Evolutionary conservation across 2,797 vertebrate species (phyloP).

Genomic region (Coregonus suidteri): DNA sequence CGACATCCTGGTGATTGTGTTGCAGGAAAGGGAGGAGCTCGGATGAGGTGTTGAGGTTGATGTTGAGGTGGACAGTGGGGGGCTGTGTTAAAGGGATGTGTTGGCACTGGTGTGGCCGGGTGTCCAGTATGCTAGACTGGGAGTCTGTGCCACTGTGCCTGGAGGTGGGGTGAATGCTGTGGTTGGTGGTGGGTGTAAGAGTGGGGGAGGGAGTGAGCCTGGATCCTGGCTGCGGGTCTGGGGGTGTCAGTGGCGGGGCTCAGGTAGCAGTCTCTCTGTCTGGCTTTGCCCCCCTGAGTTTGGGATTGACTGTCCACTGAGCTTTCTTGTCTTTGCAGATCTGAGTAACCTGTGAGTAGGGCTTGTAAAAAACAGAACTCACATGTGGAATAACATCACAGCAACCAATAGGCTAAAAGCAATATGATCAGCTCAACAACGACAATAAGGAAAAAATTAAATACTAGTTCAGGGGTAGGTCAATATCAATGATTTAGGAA

Average conservation of each 20-base stretch:
- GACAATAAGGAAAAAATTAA: background rate
- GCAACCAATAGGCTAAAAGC: conserved; percentile 8
- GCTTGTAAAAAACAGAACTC: conserved; percentile 2
- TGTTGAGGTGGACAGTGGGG: conserved; percentile 49
- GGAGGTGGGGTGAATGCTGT: conserved; percentile 15
- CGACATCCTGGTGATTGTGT: conserved; percentile 41
- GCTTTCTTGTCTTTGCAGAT: conserved; percentile 41
- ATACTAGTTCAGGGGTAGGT: background rate
- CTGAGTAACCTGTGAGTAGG: conserved; percentile 47
- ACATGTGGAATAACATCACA: conserved; percentile 19
- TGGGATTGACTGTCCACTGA: conserved; percentile 33
- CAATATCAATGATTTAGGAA: background rate
- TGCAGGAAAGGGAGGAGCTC: conserved; percentile 30
- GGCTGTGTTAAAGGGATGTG: background rate
- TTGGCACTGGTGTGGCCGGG: background rate
- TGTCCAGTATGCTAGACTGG: background rate
- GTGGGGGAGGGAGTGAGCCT: background rate
- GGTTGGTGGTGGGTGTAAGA: conserved; percentile 13
- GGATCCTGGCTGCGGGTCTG: conserved; percentile 19
- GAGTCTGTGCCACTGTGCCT: conserved; percentile 10
- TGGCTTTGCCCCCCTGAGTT: conserved; percentile 25
- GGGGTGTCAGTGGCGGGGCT: background rate
- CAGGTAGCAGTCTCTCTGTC: conserved; percentile 27
- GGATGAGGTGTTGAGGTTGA: conserved; percentile 37
- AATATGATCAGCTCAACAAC: background rate